Evolutionary conservation across 2,113 vertebrate genomes (phyloP).

Genomic region (Rhipidura dahli): DNA sequence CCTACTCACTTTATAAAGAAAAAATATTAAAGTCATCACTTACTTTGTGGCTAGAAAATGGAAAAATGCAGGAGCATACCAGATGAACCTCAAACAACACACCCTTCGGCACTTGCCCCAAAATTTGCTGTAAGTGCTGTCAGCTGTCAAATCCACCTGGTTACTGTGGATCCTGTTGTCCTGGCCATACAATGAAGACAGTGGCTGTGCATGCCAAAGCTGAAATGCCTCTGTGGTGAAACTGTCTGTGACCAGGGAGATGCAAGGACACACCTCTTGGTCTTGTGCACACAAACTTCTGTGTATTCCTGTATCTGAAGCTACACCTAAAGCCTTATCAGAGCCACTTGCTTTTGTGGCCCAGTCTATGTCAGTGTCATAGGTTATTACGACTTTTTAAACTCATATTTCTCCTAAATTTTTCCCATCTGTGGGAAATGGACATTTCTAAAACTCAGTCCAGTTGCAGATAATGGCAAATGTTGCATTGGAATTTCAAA

Average conservation of each 20-base stretch:
- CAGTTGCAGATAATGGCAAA: neutral
- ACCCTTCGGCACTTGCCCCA: neutral
- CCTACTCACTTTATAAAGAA: constrained; percentile 27
- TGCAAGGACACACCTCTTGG: neutral
- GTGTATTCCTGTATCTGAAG: neutral
- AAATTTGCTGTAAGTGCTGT: neutral
- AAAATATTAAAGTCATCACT: constrained; percentile 50
- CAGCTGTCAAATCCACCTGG: neutral
- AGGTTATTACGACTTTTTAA: neutral
- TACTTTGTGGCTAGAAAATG: neutral
- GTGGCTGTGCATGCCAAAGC: neutral
- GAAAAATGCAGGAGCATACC: constrained; percentile 20
- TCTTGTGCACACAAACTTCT: neutral
- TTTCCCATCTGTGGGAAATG: neutral
- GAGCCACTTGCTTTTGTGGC: neutral
- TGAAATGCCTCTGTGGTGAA: neutral
- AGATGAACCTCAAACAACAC: neutral
- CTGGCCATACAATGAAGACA: neutral
- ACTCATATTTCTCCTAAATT: neutral
- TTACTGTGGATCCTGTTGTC: neutral
- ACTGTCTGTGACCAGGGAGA: neutral
- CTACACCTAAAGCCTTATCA: neutral
- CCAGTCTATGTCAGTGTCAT: neutral
- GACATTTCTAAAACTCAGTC: neutral
- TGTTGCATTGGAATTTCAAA: neutral